These are phyloP conservation scores for Prolemur simus DNA, from an alignment of 2,113 vertebrate genomes.

Conservation along the genomic window DNA sequence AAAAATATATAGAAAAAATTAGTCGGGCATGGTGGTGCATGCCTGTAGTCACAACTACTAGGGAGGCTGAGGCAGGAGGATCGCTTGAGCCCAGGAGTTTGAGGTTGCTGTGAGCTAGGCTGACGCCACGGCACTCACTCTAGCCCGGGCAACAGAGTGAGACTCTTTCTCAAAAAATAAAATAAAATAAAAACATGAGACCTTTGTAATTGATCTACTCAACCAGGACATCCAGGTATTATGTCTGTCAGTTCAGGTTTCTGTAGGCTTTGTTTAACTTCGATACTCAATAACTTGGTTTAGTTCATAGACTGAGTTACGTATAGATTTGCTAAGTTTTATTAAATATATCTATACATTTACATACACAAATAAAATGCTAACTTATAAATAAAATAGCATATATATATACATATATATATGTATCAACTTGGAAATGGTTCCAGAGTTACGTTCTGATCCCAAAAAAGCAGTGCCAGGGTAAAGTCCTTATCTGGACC, in stretches of 20 bases:
- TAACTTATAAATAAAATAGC: too few species aligned
- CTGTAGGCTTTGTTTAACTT: neutral
- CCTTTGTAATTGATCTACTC: neutral
- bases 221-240: neutral
- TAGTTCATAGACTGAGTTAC: neutral
- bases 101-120: too few species aligned
- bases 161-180: too few species aligned
- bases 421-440: neutral
- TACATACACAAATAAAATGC: neutral
- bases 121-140: too few species aligned
- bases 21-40: too few species aligned
- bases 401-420: neutral
- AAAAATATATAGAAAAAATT: too few species aligned
- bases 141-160: too few species aligned
- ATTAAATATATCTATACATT: neutral
- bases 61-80: too few species aligned
- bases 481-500: neutral
- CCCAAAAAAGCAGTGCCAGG: neutral
- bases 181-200: neutral
- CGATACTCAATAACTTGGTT: neutral
- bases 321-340: neutral
- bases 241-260: neutral
- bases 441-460: neutral
- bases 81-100: too few species aligned
- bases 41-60: too few species aligned